Percentiles rank a stretch among this genome's conserved stretches.
These are phyloP conservation scores for Tetropium fuscum DNA, from an alignment of 2,888 invertebrate species.

Conservation along the genomic window DNA sequence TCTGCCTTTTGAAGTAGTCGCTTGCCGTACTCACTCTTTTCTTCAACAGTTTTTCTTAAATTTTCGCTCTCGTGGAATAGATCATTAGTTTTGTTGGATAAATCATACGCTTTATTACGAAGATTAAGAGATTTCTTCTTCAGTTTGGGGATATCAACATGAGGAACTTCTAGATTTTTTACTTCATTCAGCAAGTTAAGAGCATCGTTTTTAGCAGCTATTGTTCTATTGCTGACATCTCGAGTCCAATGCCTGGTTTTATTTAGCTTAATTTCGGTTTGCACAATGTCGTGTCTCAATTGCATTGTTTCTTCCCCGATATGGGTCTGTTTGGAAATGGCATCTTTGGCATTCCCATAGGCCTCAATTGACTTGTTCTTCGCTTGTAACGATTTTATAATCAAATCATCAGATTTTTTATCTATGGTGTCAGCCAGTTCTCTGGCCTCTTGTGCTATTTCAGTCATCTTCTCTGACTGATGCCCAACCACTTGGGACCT, in stretches of 20 bases:
- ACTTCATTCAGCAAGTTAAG: constrained; percentile 84
- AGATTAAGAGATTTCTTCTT: constrained; percentile 77
- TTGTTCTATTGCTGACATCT: constrained; percentile 80
- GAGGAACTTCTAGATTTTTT: constrained; percentile 82
- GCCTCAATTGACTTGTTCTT: constrained; percentile 86
- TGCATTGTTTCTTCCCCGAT: constrained; percentile 76
- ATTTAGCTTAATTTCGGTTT: constrained; percentile 77
- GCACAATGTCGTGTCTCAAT: constrained; percentile 75
- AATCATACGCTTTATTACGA: constrained; percentile 76
- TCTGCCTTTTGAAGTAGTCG: constrained; percentile 74
- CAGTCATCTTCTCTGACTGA: constrained; percentile 92
- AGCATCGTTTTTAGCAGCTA: constrained; percentile 81
- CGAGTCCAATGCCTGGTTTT: constrained; percentile 78
- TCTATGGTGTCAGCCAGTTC: constrained; percentile 83
- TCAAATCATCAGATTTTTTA: constrained; percentile 82
- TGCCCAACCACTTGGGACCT: constrained; percentile 89
- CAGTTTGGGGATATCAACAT: constrained; percentile 79
- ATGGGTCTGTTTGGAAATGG: constrained; percentile 57
- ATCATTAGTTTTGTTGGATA: constrained; percentile 69
- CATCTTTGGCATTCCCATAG: constrained; percentile 81
- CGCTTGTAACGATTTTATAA: constrained; percentile 82
- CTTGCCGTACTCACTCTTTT: constrained; percentile 75
- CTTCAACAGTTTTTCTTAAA: constrained; percentile 72
- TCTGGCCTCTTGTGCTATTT: constrained; percentile 90
- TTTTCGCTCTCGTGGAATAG: constrained; percentile 70